Percentiles rank a stretch among this genome's conserved stretches.
Conservation (phyloP, 2,888 invertebrate species). For the Notodonta ziczac region DNA sequence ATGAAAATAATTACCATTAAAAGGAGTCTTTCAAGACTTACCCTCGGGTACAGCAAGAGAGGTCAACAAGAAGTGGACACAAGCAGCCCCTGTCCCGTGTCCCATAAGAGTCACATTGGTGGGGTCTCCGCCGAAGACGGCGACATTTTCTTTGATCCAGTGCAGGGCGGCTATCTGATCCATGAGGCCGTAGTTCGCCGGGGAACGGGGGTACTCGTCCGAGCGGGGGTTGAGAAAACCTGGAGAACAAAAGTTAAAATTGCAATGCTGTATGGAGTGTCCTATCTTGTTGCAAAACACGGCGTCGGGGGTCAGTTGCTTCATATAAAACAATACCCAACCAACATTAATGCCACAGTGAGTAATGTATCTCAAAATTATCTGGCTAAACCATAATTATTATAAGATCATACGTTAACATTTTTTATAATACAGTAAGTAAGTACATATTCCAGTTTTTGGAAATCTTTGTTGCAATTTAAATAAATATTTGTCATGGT, state of each 20-base stretch:
- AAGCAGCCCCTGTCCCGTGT: slow-evolving; percentile 97
- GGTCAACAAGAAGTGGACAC: slow-evolving; percentile 97
- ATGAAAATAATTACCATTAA: too few relatives aligned
- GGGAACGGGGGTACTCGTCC: slow-evolving; percentile 92
- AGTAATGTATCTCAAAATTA: too few relatives aligned
- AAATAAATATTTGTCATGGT: too few relatives aligned
- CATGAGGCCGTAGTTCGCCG: slow-evolving; percentile 98
- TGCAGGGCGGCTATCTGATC: slow-evolving; percentile 98
- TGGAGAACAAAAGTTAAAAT: slow-evolving; percentile 63
- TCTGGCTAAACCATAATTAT: too few relatives aligned
- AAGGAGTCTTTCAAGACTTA: slow-evolving; percentile 64
- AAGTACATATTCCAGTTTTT: too few relatives aligned
- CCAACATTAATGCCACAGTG: too few relatives aligned
- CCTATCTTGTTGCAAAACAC: neutral
- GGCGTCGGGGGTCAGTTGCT: neutral
- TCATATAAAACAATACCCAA: too few relatives aligned
- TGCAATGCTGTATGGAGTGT: neutral
- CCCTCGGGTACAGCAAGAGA: slow-evolving; percentile 97
- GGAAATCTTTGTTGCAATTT: too few relatives aligned
- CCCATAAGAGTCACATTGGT: slow-evolving; percentile 97
- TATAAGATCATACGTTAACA: too few relatives aligned
- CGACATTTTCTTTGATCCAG: slow-evolving; percentile 98
- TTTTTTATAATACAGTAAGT: too few relatives aligned
- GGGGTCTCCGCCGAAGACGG: slow-evolving; percentile 97
- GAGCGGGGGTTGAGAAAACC: slow-evolving; percentile 96